Conservation (phyloP, 2,113 vertebrate genomes). For the Oryzias javanicus region DNA sequence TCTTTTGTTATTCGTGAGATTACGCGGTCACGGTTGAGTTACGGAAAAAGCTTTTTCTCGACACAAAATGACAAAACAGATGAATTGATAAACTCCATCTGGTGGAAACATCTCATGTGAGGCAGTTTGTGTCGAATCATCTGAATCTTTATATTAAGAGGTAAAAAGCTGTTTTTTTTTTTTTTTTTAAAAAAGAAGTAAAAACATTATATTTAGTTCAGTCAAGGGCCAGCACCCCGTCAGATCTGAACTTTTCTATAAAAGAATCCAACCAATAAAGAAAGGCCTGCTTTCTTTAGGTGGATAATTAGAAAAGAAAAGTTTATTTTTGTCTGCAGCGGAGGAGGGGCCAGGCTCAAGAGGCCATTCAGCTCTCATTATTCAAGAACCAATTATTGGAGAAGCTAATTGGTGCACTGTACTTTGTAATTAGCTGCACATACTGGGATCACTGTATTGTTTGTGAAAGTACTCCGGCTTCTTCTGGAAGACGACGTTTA, state of each 20-base stretch:
- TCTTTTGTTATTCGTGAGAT: too few relatives aligned
- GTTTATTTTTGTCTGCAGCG: constrained; percentile 37
- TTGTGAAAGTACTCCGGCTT: constrained; percentile 16
- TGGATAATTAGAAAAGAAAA: constrained; percentile 18
- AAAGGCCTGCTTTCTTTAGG: constrained; percentile 11
- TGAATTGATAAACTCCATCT: too few relatives aligned
- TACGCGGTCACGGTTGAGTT: too few relatives aligned
- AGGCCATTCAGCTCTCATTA: constrained; percentile 30
- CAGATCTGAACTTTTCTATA: constrained; percentile 13
- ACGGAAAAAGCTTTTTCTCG: too few relatives aligned
- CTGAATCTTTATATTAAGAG: neutral
- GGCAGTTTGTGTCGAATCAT: neutral
- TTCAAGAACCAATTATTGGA: constrained; percentile 40
- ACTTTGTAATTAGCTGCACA: constrained; percentile 38
- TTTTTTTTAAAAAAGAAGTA: neutral
- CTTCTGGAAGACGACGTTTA: constrained; percentile 15
- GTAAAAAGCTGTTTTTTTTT: too few relatives aligned
- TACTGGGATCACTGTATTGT: constrained; percentile 17
- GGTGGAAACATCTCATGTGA: neutral
- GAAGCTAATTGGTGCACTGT: constrained; percentile 37
- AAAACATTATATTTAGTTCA: neutral
- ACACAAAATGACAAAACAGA: too few relatives aligned
- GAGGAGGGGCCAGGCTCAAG: constrained; percentile 30
- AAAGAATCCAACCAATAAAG: constrained; percentile 30
- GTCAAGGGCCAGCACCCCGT: constrained; percentile 11